Evolutionary conservation across 1,140 invertebrate species (phyloP).

Genomic region (Pseudomyrmex gracilis): DNA sequence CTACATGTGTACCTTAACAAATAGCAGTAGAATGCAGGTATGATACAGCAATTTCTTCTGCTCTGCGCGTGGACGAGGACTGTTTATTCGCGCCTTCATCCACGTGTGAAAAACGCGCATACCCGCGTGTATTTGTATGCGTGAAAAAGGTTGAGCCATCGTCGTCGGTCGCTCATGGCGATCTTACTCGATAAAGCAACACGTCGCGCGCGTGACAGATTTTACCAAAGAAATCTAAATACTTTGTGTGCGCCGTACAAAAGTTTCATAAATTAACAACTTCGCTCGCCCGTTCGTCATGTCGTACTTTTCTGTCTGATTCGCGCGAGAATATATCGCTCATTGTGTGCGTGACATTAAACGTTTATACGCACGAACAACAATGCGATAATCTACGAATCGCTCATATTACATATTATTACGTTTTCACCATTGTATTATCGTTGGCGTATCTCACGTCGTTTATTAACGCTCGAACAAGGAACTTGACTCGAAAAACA

Average conservation of each 20-base stretch:
- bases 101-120: conserved; percentile 7
- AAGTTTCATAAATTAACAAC: conserved; percentile 38
- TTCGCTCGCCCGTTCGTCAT: neutral
- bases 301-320: conserved; percentile 1
- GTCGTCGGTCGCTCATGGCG: no score
- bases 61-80: neutral
- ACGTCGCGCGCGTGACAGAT: conserved; percentile 4
- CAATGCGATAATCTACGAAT: neutral
- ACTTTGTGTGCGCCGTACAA: neutral
- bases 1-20: neutral
- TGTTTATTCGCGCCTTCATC: neutral
- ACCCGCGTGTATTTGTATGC: neutral
- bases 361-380: conserved; percentile 19
- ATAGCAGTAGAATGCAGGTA: neutral
- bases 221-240: conserved; percentile 29
- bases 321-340: conserved; percentile 33
- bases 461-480: neutral
- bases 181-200: conserved; percentile 23
- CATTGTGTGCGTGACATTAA: conserved; percentile 38
- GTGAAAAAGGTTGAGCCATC: conserved; percentile 8
- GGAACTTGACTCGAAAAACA: neutral
- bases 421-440: conserved; percentile 35
- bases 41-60: neutral
- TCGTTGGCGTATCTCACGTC: conserved; percentile 15
- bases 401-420: conserved; percentile 53